Conservation (phyloP, 2,888 invertebrate species). For the Gortyna flavago region DNA sequence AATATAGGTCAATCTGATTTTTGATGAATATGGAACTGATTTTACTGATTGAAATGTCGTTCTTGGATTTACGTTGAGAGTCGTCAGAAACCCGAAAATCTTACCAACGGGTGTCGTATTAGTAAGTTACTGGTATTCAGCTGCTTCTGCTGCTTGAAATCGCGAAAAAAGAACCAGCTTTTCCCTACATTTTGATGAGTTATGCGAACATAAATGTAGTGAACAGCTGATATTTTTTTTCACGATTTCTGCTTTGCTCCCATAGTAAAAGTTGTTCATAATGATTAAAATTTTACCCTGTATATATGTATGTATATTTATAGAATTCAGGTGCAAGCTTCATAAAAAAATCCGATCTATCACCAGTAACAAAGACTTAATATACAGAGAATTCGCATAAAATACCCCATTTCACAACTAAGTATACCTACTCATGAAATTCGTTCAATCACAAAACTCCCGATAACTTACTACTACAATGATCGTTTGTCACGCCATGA, state of each 20-base stretch:
- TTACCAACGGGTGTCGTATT: neutral
- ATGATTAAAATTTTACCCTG: too few species aligned
- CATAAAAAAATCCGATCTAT: neutral
- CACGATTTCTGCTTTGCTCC: too few species aligned
- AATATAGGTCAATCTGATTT: neutral
- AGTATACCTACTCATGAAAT: constrained; percentile 73
- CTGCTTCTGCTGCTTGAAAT: too few species aligned
- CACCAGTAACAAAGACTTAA: too few species aligned
- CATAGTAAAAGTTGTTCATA: too few species aligned
- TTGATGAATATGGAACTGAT: neutral
- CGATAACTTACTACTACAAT: constrained; percentile 69
- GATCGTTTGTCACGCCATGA: constrained; percentile 77
- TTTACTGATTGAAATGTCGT: too few species aligned
- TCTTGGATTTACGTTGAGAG: neutral
- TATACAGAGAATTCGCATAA: constrained; percentile 58
- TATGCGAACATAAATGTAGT: too few species aligned
- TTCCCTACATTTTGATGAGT: too few species aligned
- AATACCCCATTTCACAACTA: constrained; percentile 67
- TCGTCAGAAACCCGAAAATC: neutral
- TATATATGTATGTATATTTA: neutral
- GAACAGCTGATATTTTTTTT: too few species aligned
- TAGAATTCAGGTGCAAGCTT: neutral
- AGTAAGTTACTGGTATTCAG: neutral
- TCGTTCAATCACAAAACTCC: constrained; percentile 76
- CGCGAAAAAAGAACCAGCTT: too few species aligned